Percentiles rank a stretch among this genome's conserved stretches.
These are phyloP conservation scores for Proisotoma minuta DNA, from an alignment of 2,888 invertebrate genomes.

Conservation along the genomic window DNA sequence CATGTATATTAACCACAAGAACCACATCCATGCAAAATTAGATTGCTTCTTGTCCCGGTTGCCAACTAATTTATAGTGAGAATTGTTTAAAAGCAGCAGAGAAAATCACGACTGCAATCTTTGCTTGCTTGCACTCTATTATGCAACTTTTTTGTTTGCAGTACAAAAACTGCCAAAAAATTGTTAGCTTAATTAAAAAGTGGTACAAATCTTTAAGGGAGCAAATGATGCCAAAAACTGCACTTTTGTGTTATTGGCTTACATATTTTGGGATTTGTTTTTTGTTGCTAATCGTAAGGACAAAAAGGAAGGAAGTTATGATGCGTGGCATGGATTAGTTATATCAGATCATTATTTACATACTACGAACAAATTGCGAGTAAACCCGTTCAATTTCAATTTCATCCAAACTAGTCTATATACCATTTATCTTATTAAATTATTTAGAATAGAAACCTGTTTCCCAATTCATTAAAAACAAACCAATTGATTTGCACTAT, in stretches of 20 bases:
- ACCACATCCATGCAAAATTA: too few relatives aligned
- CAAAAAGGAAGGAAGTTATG: constrained; percentile 9
- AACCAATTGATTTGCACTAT: not conserved
- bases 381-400: constrained; percentile 1
- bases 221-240: too few relatives aligned
- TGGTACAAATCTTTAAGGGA: not conserved
- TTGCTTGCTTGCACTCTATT: too few relatives aligned
- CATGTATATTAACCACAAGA: too few relatives aligned
- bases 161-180: not conserved
- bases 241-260: too few relatives aligned
- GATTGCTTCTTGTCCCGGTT: too few relatives aligned
- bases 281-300: too few relatives aligned
- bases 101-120: too few relatives aligned
- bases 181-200: not conserved
- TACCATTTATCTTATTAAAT: not conserved
- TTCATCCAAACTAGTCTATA: not conserved
- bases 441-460: constrained; percentile 4
- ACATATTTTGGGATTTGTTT: too few relatives aligned
- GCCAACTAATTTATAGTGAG: too few relatives aligned
- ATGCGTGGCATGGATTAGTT: not conserved
- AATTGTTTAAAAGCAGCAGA: too few relatives aligned
- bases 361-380: not conserved
- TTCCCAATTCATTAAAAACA: constrained; percentile 11
- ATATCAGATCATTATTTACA: too few relatives aligned
- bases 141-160: not conserved